phyloP scores from a whole-genome alignment of 2,888 invertebrate species.

The Busseola fusca region DNA sequence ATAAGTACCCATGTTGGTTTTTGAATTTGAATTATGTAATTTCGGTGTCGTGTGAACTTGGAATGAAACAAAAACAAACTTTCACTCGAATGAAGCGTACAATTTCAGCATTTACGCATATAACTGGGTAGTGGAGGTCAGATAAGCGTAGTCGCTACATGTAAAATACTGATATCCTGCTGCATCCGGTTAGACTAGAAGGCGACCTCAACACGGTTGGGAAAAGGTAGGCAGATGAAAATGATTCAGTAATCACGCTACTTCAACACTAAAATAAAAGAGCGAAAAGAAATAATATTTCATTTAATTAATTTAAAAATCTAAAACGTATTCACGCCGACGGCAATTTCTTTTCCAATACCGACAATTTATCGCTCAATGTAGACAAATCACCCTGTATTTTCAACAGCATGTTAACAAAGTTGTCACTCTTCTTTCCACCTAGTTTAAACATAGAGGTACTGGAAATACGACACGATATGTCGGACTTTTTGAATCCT shows the following conservation, averaged over 20 bases:
- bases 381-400: conserved; percentile 81
- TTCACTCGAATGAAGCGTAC: not conserved
- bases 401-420: conserved; percentile 78
- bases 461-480: conserved; percentile 76
- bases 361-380: conserved; percentile 77
- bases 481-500: conserved; percentile 73
- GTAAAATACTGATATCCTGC: not conserved
- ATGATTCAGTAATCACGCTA: not conserved
- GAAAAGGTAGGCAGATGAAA: not conserved
- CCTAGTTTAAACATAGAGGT: conserved; percentile 77
- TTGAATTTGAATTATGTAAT: too few relatives aligned
- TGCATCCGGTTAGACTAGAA: not conserved
- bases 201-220: too few relatives aligned
- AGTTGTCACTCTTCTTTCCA: conserved; percentile 79
- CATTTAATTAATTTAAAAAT: conserved; percentile 1
- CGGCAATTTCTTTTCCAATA: conserved; percentile 77
- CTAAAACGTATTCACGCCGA: conserved; percentile 9
- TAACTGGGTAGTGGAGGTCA: not conserved
- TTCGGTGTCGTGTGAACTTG: not conserved
- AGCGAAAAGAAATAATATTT: not conserved
- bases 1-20: too few relatives aligned
- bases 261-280: conserved; percentile 4
- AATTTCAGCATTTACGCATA: not conserved
- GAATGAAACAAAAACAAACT: not conserved
- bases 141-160: not conserved